A percentile compares a stretch with the other conserved stretches of the same genome.
These are phyloP conservation scores for Biston stratarius DNA, from an alignment of 2,888 invertebrate genomes.

Conservation along the genomic window DNA sequence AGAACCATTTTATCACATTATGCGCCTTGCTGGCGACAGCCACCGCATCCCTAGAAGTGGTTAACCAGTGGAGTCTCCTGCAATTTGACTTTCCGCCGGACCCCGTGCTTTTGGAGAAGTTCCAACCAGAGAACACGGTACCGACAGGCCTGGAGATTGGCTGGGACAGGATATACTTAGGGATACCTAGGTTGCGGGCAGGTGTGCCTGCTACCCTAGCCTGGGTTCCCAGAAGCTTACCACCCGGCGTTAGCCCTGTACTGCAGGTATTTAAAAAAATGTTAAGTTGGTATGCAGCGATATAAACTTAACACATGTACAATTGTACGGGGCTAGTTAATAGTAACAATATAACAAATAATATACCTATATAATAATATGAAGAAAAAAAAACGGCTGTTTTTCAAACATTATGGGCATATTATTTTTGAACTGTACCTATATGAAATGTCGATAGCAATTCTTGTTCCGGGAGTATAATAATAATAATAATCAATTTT, in stretches of 20 bases:
- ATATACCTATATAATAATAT: no score
- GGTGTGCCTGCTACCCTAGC: constrained; percentile 92
- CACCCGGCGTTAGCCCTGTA: constrained; percentile 89
- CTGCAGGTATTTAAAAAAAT: constrained; percentile 82
- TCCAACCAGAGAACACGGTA: constrained; percentile 90
- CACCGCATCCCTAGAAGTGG: constrained; percentile 85
- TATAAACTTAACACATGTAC: no score
- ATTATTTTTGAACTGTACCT: no score
- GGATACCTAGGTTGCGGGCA: constrained; percentile 90
- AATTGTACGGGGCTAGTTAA: no score
- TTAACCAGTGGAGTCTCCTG: constrained; percentile 90
- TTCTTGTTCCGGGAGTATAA: not conserved
- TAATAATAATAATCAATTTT: no score
- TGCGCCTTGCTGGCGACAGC: constrained; percentile 68
- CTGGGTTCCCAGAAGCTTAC: constrained; percentile 88
- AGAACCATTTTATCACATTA: constrained; percentile 56
- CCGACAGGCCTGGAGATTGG: constrained; percentile 92
- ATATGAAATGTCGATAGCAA: not conserved
- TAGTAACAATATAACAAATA: no score
- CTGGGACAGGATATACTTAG: constrained; percentile 90
- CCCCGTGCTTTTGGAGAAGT: constrained; percentile 85
- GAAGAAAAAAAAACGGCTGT: no score
- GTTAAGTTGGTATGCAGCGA: not conserved
- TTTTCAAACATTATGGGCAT: no score
- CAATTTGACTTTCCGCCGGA: constrained; percentile 89